Evolutionary conservation across 2,797 vertebrate species (phyloP), one percentile per base, ranked within the genome.

Genomic region (Dendrocincla fuliginosa): DNA sequence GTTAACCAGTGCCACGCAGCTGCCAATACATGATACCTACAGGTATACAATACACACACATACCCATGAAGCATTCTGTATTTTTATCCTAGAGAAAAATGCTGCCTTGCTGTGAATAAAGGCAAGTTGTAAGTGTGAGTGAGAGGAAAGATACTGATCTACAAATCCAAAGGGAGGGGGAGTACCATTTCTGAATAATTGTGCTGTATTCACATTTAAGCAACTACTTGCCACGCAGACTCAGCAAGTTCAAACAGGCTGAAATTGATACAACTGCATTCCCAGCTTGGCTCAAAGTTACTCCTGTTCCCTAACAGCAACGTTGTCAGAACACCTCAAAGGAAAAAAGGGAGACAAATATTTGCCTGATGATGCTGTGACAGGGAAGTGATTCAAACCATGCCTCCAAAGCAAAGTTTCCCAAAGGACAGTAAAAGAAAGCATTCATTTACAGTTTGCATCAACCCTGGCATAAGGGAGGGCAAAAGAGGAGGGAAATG

Each of bases 231-330:
- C 73, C 80, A 74, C 5, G 23, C 85, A 80, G 71, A 95, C 91
- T 53, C 71, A 91, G 90, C 97, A 96, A 94, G 96, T 95, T 94
- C 84, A 32, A 94, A 96, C 96, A 97, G 91, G 96, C 80, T 71
- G 81, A 69, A 81, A 95, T 89, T 89, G 89, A 90, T 85, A 82
- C 25, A 95, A 92, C 93, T 39, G 46, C 56, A 86, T 88, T 94
- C 69, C 77, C 92, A 86, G 76, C 77, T 55, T 35, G 56, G 74
- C 64, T 87, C 17, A 6, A 39, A 76, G 73, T 56, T 89, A 55
- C 50, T 90, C 87, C 74, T 89, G 60, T 71, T 96, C 81, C 80
- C n/a, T 65, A 87, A 89, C 32, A 91, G 79, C 39, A 81, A 76
- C 3, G 6, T 15, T 89, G 56, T 94, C 88, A 96, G 39, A 94